Evolutionary conservation across 2,888 invertebrate species (phyloP), one percentile per base, ranked within the genome.

Genomic region (Megamerina dolium): DNA sequence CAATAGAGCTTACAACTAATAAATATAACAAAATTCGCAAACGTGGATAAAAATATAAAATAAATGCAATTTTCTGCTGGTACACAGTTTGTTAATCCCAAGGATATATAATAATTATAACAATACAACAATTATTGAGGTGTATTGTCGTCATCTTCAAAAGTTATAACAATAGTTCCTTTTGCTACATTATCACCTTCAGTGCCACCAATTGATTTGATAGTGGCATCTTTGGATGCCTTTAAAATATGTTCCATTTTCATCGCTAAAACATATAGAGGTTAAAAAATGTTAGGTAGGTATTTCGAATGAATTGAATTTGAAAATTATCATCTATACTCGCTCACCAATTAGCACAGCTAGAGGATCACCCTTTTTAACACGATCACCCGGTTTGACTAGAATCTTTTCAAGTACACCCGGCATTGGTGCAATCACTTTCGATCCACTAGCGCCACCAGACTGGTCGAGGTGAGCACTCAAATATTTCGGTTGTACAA

Each of bases 211-310:
- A 96, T 73, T 4, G 80, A 78, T 35, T 85, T 79, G 3, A 97
- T 81, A 5, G 75, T 77, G 35, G 89, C 94, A 63, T 85, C 81
- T 33, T 80, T 75, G 1, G 85, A 82, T 3, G 95, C 88, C 56
- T 86, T 86, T 12, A 99, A 84, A 12, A 94, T 83, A 68, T 96
- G 87, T 78, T 99, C 99, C 99, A 99, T 99, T 76, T 99, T 99
- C 99, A 99, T 99, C 1, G 99, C 99, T 60, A 48, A 12, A 29
- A 43, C 13, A 3, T 16, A 10, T 26, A 10, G 20, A 36, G 13
- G 8, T 13, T n/a, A 14, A 30, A 34, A 32, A 17, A 43, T 17
- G 17, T 10, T 6, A 39, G 42, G 8, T 14, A 33, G 12, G 27
- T 6, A 14, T 8, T 18, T 5, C 8, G 21, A 19, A 40, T 4